These are phyloP conservation scores for Indri indri DNA, from an alignment of 2,113 vertebrate species.

Conservation along the genomic window DNA sequence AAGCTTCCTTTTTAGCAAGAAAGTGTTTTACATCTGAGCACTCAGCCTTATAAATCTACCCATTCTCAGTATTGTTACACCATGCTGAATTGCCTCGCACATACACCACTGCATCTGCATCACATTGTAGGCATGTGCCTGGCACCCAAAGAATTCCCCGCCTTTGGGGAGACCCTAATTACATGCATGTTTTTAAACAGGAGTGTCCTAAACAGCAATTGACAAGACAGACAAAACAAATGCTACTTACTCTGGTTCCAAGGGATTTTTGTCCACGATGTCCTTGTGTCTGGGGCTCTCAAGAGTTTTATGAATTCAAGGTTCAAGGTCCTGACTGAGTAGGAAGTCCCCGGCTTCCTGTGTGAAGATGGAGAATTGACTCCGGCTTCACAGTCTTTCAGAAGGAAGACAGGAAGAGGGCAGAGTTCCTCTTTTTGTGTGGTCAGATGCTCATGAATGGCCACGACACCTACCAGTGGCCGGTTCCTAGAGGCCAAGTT, in stretches of 20 bases:
- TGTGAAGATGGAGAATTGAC: background rate
- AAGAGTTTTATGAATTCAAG: background rate
- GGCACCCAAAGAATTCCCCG: background rate
- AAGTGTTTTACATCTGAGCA: background rate
- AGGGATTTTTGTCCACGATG: background rate
- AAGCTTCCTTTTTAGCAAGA: background rate
- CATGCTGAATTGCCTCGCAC: background rate
- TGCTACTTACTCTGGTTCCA: slow-evolving; percentile 55
- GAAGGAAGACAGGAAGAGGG: background rate
- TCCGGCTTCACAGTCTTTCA: background rate
- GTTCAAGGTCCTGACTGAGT: background rate
- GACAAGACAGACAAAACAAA: background rate
- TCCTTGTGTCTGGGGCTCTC: background rate
- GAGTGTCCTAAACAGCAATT: background rate
- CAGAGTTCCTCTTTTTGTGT: slow-evolving; percentile 26
- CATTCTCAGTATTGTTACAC: background rate
- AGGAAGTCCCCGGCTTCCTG: slow-evolving; percentile 17
- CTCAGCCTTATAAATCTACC: background rate
- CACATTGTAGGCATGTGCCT: background rate
- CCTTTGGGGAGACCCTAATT: background rate
- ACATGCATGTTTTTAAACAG: background rate
- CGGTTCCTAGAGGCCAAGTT: background rate
- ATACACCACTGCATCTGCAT: fast-evolving
- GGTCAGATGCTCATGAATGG: background rate
- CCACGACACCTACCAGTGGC: background rate